Conservation (phyloP, 2,888 invertebrate species). For the Leptopilina drosophilae region DNA sequence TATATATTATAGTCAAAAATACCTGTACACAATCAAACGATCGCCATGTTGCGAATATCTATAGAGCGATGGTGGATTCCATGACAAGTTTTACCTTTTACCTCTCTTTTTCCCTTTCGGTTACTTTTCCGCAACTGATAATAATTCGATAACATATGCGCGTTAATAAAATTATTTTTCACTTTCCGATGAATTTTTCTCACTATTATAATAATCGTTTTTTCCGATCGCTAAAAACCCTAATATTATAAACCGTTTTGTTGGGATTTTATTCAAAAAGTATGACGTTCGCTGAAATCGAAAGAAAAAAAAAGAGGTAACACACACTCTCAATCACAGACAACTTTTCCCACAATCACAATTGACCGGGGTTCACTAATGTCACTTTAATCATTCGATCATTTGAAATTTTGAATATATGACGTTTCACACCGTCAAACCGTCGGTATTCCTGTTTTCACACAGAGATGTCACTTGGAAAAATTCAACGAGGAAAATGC, state of each 20-base stretch:
- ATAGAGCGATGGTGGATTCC: constrained; percentile 38
- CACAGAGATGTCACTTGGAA: constrained; percentile 32
- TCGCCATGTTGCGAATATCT: constrained; percentile 45
- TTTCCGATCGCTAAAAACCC: constrained; percentile 5
- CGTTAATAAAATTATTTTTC: constrained; percentile 20
- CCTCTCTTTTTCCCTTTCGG: not conserved
- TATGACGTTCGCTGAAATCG: constrained; percentile 6
- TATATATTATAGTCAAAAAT: constrained; percentile 32
- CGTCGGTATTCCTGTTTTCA: not conserved
- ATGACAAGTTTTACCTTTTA: constrained; percentile 26
- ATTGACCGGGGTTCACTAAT: not conserved
- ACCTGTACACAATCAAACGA: constrained; percentile 40
- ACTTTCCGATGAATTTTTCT: constrained; percentile 26
- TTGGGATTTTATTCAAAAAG: not conserved
- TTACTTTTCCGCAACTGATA: constrained; percentile 3
- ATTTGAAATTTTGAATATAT: constrained; percentile 40
- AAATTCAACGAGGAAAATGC: not conserved
- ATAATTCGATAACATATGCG: constrained; percentile 11
- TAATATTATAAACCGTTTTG: not conserved
- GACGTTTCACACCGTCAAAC: constrained; percentile 26
- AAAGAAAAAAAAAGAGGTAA: not conserved
- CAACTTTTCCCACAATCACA: constrained; percentile 2
- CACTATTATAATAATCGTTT: not conserved
- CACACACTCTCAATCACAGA: not conserved
- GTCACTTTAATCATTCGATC: constrained; percentile 22